Conservation (phyloP, 2,888 invertebrate species). For the Pseudoips prasinana region DNA sequence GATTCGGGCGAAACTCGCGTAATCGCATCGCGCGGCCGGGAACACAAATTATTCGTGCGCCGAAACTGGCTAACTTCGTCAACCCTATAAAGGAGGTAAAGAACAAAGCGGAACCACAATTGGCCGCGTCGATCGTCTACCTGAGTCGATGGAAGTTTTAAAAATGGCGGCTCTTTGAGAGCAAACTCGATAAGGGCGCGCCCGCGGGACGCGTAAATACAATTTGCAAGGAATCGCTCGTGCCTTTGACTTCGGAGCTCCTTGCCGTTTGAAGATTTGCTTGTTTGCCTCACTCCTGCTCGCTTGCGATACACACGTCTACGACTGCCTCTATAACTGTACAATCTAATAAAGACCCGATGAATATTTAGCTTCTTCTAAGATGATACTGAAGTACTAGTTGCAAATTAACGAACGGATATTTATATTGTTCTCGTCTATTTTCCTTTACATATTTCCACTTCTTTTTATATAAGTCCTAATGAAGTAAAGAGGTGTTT, state of each 20-base stretch:
- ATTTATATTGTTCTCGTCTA: no score
- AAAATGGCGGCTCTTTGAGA: conserved; percentile 79
- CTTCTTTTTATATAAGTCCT: no score
- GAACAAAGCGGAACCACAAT: conserved; percentile 80
- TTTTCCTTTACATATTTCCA: no score
- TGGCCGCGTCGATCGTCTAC: conserved; percentile 63
- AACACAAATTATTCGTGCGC: conserved; percentile 77
- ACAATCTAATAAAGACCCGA: conserved; percentile 28
- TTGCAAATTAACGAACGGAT: no score
- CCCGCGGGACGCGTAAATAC: conserved; percentile 79
- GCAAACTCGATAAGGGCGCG: conserved; percentile 72
- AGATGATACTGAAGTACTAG: no score
- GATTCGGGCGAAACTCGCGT: conserved; percentile 67
- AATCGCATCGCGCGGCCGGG: conserved; percentile 73
- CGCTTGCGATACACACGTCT: conserved; percentile 18
- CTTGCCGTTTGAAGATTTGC: conserved; percentile 57
- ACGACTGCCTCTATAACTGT: conserved; percentile 26
- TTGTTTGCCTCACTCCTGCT: conserved; percentile 38
- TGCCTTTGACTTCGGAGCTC: conserved; percentile 70
- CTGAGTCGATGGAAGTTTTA: conserved; percentile 74
- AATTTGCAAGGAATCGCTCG: conserved; percentile 75
- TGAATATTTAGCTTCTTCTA: conserved; percentile 27
- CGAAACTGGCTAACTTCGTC: conserved; percentile 77
- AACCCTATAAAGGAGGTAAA: conserved; percentile 73
- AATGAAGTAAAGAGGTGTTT: no score